Evolutionary conservation across 1,140 invertebrate genomes (phyloP), one percentile per base, ranked within the genome.

Genomic region (Pachyrhynchus sulphureomaculatus): DNA sequence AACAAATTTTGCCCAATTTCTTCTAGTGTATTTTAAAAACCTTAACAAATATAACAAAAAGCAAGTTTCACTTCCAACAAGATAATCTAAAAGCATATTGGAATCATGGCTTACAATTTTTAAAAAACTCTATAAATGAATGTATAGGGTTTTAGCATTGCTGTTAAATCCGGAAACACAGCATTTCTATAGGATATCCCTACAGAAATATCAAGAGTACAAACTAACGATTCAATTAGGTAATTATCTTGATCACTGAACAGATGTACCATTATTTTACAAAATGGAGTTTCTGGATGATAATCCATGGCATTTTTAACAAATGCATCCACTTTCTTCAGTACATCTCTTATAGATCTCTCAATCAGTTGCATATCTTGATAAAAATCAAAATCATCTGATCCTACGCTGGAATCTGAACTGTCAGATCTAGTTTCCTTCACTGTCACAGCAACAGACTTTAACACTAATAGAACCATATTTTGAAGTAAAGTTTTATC

Each of bases 181-280:
- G 88, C 88, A 69, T 90, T 88, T 39, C 89, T 83, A 70, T 90
- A 90, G 20, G 89, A 90, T 17, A 93, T 84, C 44, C 90, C 91
- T 36, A 90, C 86, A 3, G 88, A 90, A 21, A 93, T 91, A 75
- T 95, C 92, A 24, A 95, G 76, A 34, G 89, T 91, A 76, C 92
- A 95, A 0, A 95, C 88, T 90, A 95, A 92, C n/a, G 89, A 88
- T 79, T 95, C 93, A 20, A 95, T 89, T 48, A 95, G 75, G 66
- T 91, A 91, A 74, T 95, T 92, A 74, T 95, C 92, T 76, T 95
- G 92, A 77, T 95, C 91, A 65, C 87, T 86, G 72, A 95, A 94
- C 36, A 95, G 78, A 72, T 91, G 89, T 37, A 95, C 89, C 48
- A 94, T 82, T 82, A 92, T 93, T 76, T 93, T 91, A 6, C 90